These are phyloP conservation scores for Drosophila percnosoma DNA, from an alignment of 2,888 invertebrate species.

Conservation along the genomic window DNA sequence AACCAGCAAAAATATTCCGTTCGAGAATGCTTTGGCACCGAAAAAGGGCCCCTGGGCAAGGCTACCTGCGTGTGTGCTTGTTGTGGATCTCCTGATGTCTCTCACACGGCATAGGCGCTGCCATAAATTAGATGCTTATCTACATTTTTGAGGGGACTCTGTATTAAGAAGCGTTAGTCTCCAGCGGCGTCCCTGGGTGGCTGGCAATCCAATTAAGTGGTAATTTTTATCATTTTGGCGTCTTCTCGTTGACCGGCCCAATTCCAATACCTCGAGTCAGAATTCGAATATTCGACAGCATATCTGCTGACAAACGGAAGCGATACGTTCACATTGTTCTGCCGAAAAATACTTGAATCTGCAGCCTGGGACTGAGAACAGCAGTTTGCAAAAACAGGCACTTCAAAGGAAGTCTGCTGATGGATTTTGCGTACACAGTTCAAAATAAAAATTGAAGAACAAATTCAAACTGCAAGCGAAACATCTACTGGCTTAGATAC, in stretches of 20 bases:
- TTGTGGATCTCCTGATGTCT: conserved; percentile 29
- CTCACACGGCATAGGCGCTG: conserved; percentile 66
- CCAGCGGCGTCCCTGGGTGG: conserved; percentile 63
- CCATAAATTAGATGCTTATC: conserved; percentile 79
- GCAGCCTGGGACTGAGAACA: conserved; percentile 45
- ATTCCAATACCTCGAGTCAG: conserved; percentile 28
- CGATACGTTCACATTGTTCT: conserved; percentile 78
- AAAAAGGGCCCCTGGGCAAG: conserved; percentile 17
- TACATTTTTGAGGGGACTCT: conserved; percentile 17
- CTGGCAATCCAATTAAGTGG: conserved; percentile 73
- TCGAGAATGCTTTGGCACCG: conserved; percentile 12
- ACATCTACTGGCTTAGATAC: not conserved
- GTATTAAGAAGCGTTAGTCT: conserved; percentile 29
- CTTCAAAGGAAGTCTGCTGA: conserved; percentile 26
- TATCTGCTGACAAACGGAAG: conserved; percentile 77
- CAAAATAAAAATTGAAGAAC: not conserved
- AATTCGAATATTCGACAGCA: conserved; percentile 25
- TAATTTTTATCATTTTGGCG: conserved; percentile 74
- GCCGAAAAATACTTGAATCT: conserved; percentile 59
- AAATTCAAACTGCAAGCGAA: not conserved
- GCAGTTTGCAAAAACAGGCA: not conserved
- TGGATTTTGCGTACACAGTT: not conserved
- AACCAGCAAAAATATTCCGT: conserved; percentile 29
- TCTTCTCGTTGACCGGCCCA: conserved; percentile 44
- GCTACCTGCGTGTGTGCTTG: conserved; percentile 51